These are phyloP conservation scores for Sternarchorhynchus goeldii DNA, from an alignment of 2,797 vertebrate species.

Conservation along the genomic window DNA sequence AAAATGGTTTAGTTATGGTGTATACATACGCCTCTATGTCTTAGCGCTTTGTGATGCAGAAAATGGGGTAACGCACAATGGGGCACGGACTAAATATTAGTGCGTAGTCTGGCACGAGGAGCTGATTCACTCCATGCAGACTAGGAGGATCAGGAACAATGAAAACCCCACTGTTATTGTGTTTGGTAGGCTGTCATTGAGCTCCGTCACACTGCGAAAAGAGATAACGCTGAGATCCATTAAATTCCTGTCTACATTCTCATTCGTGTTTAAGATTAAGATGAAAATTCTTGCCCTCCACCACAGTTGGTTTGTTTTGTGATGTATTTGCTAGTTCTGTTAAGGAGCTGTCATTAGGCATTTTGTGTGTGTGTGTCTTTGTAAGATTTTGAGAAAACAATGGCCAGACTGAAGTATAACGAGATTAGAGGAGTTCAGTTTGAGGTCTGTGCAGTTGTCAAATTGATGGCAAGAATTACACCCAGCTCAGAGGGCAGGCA, in stretches of 20 bases:
- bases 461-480: constrained; percentile 31
- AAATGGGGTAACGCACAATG: background rate
- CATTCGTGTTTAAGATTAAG: too few relatives aligned
- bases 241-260: too few relatives aligned
- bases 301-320: too few relatives aligned
- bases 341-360: background rate
- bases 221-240: background rate
- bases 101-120: background rate
- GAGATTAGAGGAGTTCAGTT: constrained; percentile 20
- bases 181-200: background rate
- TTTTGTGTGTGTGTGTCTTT: background rate
- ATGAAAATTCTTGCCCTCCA: too few relatives aligned
- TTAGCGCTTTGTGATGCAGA: background rate
- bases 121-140: constrained; percentile 5
- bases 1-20: background rate
- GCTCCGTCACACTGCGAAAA: background rate
- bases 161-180: background rate
- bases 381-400: constrained; percentile 30
- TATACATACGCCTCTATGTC: background rate
- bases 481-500: constrained; percentile 11
- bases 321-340: too few relatives aligned
- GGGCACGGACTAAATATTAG: too few relatives aligned
- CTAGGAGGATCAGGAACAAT: background rate
- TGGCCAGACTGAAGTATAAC: constrained; percentile 6
- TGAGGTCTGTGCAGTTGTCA: constrained; percentile 33